Evolutionary conservation across 2,797 vertebrate genomes (phyloP).

Genomic region (Cossypha dichroa): DNA sequence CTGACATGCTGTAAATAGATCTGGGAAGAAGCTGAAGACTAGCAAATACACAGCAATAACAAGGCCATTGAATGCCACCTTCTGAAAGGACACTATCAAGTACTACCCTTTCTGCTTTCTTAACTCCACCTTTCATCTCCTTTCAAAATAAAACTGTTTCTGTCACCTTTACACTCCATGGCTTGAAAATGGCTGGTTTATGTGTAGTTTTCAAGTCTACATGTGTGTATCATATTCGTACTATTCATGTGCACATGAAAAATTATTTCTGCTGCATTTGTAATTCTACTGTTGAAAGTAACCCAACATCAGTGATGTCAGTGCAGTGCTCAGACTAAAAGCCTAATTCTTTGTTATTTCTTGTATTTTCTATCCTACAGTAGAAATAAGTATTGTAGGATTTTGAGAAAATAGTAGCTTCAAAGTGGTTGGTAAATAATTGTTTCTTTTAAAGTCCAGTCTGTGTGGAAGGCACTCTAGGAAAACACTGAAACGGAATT

Average conservation of each 20-base stretch:
- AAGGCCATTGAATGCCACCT: slow-evolving; percentile 60
- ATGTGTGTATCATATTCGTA: neutral
- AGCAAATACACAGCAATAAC: slow-evolving; percentile 59
- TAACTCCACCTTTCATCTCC: neutral
- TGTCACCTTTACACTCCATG: neutral
- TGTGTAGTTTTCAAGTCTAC: neutral
- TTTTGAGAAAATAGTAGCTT: neutral
- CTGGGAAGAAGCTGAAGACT: slow-evolving; percentile 45
- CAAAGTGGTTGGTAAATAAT: neutral
- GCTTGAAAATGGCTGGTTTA: neutral
- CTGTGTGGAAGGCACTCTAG: neutral
- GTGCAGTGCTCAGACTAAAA: slow-evolving; percentile 33
- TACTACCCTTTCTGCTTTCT: slow-evolving; percentile 33
- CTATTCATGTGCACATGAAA: neutral
- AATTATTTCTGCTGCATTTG: neutral
- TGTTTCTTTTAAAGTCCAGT: neutral
- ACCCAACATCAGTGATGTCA: neutral
- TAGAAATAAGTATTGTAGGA: neutral
- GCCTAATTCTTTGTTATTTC: neutral
- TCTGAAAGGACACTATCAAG: slow-evolving; percentile 73
- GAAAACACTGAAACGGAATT: slow-evolving; percentile 1
- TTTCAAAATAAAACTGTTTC: neutral
- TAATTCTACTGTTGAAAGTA: neutral
- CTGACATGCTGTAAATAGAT: slow-evolving; percentile 60
- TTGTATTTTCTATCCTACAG: neutral